Base-by-base conservation (phyloP, 2,888 invertebrate species). In the Cremastinae sp. region DNA sequence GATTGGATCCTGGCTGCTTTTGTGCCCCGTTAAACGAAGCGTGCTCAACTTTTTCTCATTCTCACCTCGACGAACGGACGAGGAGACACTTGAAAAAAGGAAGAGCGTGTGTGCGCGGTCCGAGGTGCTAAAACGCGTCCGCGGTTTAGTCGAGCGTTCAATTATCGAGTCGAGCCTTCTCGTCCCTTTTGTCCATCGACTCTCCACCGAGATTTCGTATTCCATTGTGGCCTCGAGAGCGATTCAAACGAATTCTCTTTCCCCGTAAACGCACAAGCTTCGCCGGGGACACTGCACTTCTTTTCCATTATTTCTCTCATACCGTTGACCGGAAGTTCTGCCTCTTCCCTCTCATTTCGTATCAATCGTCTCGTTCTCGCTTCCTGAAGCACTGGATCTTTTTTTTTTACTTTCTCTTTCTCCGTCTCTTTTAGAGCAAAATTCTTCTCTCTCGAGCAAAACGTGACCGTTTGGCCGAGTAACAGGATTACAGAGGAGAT, bases 401-500 rank as follows among this genome's bases (percentile, higher is more conserved):
- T n/a, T 12, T n/a, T 9, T 1, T n/a, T 12, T n/a, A 12, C 10
- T 35, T 20, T 16, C n/a, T 14, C 10, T n/a, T 53, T 7, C 16
- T 16, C 8, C 18, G 10, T 53, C 2, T 28, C 28, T 28, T 28
- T 28, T 28, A 28, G 28, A 28, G 28, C 28, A n/a, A 3, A 16
- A 12, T 55, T 37, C 20, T 28, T 53, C 28, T 41, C 28, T 51
- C 35, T 37, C 28, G 28, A 51, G 73, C 69, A 81, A 84, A 84
- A 86, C 80, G 83, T 86, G 85, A 86, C 83, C 83, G 83, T 82
- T 85, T 86, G 84, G 84, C 83, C 81, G 83, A 85, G 83, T 87
- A 87, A 87, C 84, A 84, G 85, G 87, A 87, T 87, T 87, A 87
- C 75, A 70, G 72, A 61, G 73, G 77, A 86, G 86, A 86, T 86